Evolutionary conservation across 2,113 vertebrate genomes (phyloP).

Genomic region (Apistogramma diplotaenia): DNA sequence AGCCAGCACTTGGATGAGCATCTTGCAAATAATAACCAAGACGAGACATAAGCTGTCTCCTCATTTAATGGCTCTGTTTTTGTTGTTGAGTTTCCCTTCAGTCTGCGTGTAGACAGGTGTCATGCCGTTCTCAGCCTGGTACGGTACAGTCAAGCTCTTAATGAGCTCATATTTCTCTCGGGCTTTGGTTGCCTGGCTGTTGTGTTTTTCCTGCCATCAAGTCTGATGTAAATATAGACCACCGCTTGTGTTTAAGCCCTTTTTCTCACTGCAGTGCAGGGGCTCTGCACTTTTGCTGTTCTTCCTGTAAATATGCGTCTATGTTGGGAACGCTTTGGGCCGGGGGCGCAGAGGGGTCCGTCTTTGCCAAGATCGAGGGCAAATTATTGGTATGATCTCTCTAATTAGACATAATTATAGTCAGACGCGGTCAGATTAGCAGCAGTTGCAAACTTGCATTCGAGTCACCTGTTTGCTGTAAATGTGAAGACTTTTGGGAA

Average conservation of each 20-base stretch:
- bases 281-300: constrained; percentile 5
- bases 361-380: constrained; percentile 58
- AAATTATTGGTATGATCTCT: constrained; percentile 56
- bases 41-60: background rate
- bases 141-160: constrained; percentile 31
- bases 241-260: background rate
- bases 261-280: background rate
- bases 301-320: background rate
- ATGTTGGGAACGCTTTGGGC: constrained; percentile 16
- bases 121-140: background rate
- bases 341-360: background rate
- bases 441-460: constrained; percentile 26
- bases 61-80: constrained; percentile 10
- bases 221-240: constrained; percentile 52
- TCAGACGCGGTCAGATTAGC: constrained; percentile 54
- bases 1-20: too few species aligned
- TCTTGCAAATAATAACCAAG: constrained; percentile 28
- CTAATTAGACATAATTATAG: constrained; percentile 69
- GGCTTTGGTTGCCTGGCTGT: constrained; percentile 54
- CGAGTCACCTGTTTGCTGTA: constrained; percentile 70
- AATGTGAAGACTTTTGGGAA: constrained; percentile 48
- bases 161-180: constrained; percentile 32
- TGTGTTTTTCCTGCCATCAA: constrained; percentile 33
- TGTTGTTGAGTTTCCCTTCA: constrained; percentile 12
- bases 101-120: constrained; percentile 37